Base-by-base conservation (phyloP, 1,140 invertebrate species). In the Aphelinus atriplicis region DNA sequence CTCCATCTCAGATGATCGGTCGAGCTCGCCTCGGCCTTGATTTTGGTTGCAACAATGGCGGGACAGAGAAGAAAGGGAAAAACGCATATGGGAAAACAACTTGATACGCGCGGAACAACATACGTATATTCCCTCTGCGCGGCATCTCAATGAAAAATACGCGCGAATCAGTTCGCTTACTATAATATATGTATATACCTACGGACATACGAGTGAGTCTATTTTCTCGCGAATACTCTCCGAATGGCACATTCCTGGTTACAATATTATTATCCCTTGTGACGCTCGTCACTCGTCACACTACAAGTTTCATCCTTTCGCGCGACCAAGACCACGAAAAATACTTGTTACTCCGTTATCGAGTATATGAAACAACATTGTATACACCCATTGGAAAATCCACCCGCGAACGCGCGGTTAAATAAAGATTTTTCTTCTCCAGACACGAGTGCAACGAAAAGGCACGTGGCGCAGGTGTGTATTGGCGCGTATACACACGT, bases 191-290 rank as follows among this genome's bases (percentile, higher is more conserved):
- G 9, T 53, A 4, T 53, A 9, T 53, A 26, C 9, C 51, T 53
- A 53, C 51, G 51, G 9, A 6, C 9, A 53, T 53, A 53, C 9
- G 4, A 6, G 9, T 55, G 67, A 75, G 67, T 75, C 73, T 75
- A 76, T 61, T 71, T n/a, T 71, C 67, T 51, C 58, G 26, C 48
- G 50, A 76, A 76, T 70, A 65, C 53, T 71, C 63, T 26, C 6
- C 68, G 43, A 76, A 76, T 76, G 74, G 74, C 74, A 76, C 74
- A 66, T 76, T 71, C 68, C 74, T 71, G 74, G 56, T 71, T 67
- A 26, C 61, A 48, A 9, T 53, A 53, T 53, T 53, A 6, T 4
- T 53, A 53, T 53, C 51, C 51, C 9, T 53, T 53, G 0, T 53
- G 26, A 26, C 26, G 26, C 26, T 26, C 26, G 26, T 26, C 26